Evolutionary conservation across 2,113 vertebrate genomes (phyloP).

Genomic region (Enhydra lutris): DNA sequence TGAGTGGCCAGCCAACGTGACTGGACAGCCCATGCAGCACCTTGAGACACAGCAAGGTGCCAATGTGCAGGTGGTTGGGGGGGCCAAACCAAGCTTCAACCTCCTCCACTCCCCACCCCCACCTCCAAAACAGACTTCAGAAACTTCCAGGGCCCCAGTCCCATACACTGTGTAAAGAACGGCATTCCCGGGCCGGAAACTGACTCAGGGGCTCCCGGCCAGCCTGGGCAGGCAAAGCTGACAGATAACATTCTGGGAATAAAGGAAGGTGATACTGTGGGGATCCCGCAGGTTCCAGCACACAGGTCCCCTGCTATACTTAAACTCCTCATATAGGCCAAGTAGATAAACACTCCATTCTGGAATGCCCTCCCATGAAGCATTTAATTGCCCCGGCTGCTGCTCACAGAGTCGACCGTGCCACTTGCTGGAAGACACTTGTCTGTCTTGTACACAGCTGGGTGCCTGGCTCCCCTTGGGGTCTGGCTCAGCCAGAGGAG

Average conservation of each 20-base stretch:
- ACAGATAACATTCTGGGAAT: background rate
- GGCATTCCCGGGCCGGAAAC: slow-evolving; percentile 20
- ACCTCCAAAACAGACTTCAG: background rate
- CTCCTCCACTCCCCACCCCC: background rate
- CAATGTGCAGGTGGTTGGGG: background rate
- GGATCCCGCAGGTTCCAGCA: background rate
- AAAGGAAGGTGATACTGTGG: background rate
- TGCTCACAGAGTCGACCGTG: slow-evolving; percentile 31
- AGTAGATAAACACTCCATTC: background rate
- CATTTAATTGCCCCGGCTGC: background rate
- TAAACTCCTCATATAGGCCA: slow-evolving; percentile 32
- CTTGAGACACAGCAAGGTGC: background rate
- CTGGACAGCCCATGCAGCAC: background rate
- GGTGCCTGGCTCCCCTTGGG: background rate
- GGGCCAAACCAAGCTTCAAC: background rate
- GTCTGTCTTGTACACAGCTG: background rate
- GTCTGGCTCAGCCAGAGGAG: background rate
- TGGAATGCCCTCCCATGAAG: background rate
- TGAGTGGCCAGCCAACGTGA: background rate
- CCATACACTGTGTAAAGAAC: background rate
- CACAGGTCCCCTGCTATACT: background rate
- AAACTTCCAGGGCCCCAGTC: background rate
- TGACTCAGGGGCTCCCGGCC: slow-evolving; percentile 41
- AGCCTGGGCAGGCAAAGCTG: slow-evolving; percentile 23
- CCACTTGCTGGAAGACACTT: slow-evolving; percentile 27